phyloP scores from a whole-genome alignment of 2,797 vertebrate genomes.

The Hylomyscus alleni region DNA sequence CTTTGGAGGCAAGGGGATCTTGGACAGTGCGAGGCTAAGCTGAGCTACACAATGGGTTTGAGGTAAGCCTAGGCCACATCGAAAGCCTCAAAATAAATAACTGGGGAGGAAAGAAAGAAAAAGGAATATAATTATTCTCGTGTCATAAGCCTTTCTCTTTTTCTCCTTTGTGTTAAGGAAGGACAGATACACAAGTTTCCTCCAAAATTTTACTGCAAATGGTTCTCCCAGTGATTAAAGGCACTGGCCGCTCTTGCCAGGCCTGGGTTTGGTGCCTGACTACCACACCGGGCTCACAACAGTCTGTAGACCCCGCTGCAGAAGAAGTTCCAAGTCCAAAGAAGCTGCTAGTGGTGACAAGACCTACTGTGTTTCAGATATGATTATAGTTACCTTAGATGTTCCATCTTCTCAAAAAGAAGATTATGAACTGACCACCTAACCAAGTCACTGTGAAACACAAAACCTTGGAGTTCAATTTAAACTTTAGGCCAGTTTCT shows the following conservation, averaged over 20 bases:
- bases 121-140: neutral
- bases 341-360: neutral
- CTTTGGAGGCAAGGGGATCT: neutral
- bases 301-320: neutral
- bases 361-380: neutral
- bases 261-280: neutral
- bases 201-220: neutral
- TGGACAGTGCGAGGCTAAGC: neutral
- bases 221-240: neutral
- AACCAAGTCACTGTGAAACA: constrained; percentile 29
- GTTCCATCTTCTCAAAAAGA: neutral
- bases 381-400: neutral
- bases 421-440: neutral
- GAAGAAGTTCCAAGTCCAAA: neutral
- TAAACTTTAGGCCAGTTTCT: constrained; percentile 36
- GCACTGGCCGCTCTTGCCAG: too few relatives aligned
- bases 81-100: neutral
- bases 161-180: neutral
- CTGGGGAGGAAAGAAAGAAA: neutral
- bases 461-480: neutral
- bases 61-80: neutral
- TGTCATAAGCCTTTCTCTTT: neutral
- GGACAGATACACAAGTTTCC: neutral
- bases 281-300: neutral
- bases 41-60: neutral